Evolutionary conservation across 2,888 invertebrate species (phyloP), one percentile per base, ranked within the genome.

Genomic region (Sesia apiformis): DNA sequence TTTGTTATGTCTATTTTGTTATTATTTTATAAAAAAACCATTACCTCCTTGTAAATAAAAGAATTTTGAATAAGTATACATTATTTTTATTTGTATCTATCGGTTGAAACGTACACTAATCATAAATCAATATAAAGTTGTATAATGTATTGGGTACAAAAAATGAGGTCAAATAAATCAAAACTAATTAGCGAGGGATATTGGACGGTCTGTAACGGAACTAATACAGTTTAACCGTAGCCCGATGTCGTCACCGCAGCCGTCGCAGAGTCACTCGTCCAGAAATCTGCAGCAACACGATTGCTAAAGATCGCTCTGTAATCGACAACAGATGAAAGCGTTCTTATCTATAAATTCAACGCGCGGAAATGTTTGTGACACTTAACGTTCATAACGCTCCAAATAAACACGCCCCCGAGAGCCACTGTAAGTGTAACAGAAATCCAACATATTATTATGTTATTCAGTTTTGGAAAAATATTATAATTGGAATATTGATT

Each of bases 311-410:
- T 74, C 74, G 63, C 72, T 76, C 78, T 80, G 89, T 79, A 89
- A 89, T 80, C 81, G 78, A 69, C 74, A 66, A 69, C 72, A 78
- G 80, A 81, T 80, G 85, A 86, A 84, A 87, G 83, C 74, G 74
- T 67, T 74, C 65, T 81, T 83, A 79, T 87, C 83, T 89, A 89
- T 89, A 88, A 88, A 89, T 82, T 79, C 78, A 71, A 78, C 71
- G 74, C 67, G 73, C 80, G 74, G 74, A 74, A 79, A 78, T 66
- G 67, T 67, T 81, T 80, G 74, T 76, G 76, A 76, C 87, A 88
- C 78, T 61, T 54, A 79, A 66, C 74, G 64, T 66, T 63, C 63
- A 68, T 66, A 74, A 76, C 76, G 67, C 72, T 72, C 67, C 68
- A 62, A 63, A 67, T 67, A 71, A 69, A 63, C 67, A 70, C 73